A percentile compares a stretch with the other conserved stretches of the same genome.
phyloP scores from a whole-genome alignment of 2,888 invertebrate genomes.

The Hydriomena furcata region DNA sequence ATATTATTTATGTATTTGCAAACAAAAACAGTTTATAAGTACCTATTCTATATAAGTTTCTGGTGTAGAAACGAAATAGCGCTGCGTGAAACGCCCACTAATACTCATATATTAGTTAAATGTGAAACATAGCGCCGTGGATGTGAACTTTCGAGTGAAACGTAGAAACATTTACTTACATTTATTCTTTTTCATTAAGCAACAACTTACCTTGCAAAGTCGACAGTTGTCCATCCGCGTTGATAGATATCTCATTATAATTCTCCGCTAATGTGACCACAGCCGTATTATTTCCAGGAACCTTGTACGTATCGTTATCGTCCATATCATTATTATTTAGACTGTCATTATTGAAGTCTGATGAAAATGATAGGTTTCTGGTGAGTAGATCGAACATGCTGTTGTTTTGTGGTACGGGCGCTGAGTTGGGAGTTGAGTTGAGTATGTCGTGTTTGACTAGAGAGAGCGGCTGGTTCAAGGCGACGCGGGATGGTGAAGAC shows the following conservation, averaged over 20 bases:
- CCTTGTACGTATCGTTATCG: conserved; percentile 76
- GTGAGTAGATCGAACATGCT: conserved; percentile 75
- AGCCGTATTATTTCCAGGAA: conserved; percentile 70
- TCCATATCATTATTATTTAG: conserved; percentile 72
- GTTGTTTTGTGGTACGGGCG: conserved; percentile 52
- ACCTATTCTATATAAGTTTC: too few species aligned
- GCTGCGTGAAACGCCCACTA: too few species aligned
- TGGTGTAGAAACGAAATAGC: too few species aligned
- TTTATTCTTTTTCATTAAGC: too few species aligned
- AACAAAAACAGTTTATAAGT: too few species aligned
- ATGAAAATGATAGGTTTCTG: conserved; percentile 75
- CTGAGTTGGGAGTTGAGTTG: conserved; percentile 50
- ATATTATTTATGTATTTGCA: too few species aligned
- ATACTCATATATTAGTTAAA: too few species aligned
- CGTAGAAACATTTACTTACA: too few species aligned
- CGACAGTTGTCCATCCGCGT: conserved; percentile 73
- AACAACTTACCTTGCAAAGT: conserved; percentile 69
- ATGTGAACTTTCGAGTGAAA: too few species aligned
- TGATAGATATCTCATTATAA: conserved; percentile 78
- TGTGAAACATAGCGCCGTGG: too few species aligned
- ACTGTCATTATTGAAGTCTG: conserved; percentile 78
- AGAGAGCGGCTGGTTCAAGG: conserved; percentile 69
- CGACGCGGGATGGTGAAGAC: conserved; percentile 69
- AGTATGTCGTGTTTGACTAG: conserved; percentile 74
- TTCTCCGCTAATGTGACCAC: conserved; percentile 69